These are phyloP conservation scores for Ammodytes dubius DNA, from an alignment of 2,113 vertebrate species.

Conservation along the genomic window DNA sequence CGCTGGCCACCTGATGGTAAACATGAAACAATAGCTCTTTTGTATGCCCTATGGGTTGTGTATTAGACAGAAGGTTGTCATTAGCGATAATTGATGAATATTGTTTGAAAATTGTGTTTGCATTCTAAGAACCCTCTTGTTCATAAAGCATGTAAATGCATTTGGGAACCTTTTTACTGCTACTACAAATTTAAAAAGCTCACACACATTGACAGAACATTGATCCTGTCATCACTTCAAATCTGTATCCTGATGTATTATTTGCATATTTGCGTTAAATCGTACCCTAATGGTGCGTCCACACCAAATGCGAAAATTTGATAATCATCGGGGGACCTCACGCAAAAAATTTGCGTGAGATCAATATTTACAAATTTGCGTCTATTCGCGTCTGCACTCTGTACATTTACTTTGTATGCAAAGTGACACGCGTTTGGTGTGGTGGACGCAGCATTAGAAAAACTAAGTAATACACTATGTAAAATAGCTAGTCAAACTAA, in stretches of 20 bases:
- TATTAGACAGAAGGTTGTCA: slow-evolving; percentile 14
- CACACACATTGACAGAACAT: slow-evolving; percentile 10
- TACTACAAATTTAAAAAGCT: neutral
- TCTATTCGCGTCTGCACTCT: too few relatives aligned
- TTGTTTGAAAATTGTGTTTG: neutral
- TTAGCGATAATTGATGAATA: slow-evolving; percentile 15
- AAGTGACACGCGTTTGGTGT: too few relatives aligned
- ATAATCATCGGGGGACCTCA: too few relatives aligned
- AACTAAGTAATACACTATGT: too few relatives aligned
- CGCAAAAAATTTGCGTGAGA: too few relatives aligned
- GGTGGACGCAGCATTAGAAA: too few relatives aligned
- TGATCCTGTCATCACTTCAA: neutral
- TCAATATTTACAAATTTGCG: too few relatives aligned
- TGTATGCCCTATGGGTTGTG: slow-evolving; percentile 21
- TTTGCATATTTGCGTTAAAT: neutral
- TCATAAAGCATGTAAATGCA: neutral
- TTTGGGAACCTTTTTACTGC: neutral
- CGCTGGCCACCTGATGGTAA: slow-evolving; percentile 66
- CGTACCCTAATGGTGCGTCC: too few relatives aligned
- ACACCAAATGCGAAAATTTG: too few relatives aligned
- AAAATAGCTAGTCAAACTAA: neutral
- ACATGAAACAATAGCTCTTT: slow-evolving; percentile 63
- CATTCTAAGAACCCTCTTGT: neutral
- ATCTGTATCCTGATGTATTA: neutral
- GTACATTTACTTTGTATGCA: too few relatives aligned